phyloP scores from a whole-genome alignment of 2,888 invertebrate genomes.

The Limnephilus rhombicus region DNA sequence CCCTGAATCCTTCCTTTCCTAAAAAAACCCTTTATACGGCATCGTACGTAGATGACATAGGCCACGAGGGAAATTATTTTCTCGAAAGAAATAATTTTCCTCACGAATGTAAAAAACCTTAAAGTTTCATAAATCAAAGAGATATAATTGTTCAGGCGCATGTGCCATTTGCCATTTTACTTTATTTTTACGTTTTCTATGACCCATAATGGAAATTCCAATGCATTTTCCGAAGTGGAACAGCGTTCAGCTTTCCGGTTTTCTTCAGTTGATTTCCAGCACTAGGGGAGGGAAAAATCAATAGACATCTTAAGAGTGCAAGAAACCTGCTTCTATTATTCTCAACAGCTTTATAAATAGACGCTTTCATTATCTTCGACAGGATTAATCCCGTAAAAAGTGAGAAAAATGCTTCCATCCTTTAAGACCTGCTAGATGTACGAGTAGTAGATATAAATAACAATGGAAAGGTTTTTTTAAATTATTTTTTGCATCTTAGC shows the following conservation, averaged over 20 bases:
- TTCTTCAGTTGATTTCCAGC: neutral
- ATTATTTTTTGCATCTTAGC: neutral
- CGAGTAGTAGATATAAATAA: neutral
- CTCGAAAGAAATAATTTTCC: too few species aligned
- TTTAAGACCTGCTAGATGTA: neutral
- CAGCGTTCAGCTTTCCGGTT: neutral
- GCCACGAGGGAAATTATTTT: too few species aligned
- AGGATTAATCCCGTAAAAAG: neutral
- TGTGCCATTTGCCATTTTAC: neutral
- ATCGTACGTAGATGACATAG: too few species aligned
- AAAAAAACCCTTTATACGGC: too few species aligned
- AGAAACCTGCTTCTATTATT: neutral
- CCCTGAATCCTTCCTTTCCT: too few species aligned
- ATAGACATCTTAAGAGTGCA: neutral
- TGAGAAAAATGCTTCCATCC: neutral
- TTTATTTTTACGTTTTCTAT: neutral
- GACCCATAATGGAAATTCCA: neutral
- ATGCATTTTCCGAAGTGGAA: neutral
- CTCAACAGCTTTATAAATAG: neutral
- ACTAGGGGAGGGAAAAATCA: neutral
- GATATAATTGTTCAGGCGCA: neutral
- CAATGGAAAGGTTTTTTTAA: neutral
- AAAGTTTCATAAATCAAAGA: too few species aligned
- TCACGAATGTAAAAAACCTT: too few species aligned
- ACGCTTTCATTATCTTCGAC: neutral